Conservation (phyloP, 2,888 invertebrate genomes). For the Anthrax anthrax region DNA sequence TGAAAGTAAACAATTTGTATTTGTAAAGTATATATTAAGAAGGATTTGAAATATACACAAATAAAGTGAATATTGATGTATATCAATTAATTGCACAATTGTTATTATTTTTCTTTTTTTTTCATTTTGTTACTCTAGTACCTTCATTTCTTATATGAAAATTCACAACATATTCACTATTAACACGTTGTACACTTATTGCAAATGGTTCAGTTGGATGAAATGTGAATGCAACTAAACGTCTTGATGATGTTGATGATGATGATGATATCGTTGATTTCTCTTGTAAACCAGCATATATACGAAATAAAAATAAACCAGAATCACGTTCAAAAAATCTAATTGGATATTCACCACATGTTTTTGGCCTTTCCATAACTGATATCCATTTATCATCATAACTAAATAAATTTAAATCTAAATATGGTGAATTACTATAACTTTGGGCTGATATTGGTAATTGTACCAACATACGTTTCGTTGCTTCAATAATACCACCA, state of each 20-base stretch:
- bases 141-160: slow-evolving; percentile 68
- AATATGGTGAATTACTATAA: slow-evolving; percentile 82
- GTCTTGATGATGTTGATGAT: slow-evolving; percentile 39
- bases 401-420: slow-evolving; percentile 80
- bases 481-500: slow-evolving; percentile 81
- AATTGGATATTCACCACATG: slow-evolving; percentile 84
- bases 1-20: no score
- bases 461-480: slow-evolving; percentile 75
- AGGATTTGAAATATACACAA: no score
- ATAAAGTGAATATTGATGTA: no score
- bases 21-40: no score
- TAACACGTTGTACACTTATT: slow-evolving; percentile 85
- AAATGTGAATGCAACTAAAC: slow-evolving; percentile 87
- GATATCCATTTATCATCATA: slow-evolving; percentile 96
- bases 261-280: slow-evolving; percentile 36
- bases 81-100: no score
- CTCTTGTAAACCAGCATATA: slow-evolving; percentile 70
- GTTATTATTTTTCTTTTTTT: not conserved
- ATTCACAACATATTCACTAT: slow-evolving; percentile 87
- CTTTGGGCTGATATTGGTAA: slow-evolving; percentile 91
- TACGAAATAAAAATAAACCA: slow-evolving; percentile 69
- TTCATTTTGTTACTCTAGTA: slow-evolving; percentile 15
- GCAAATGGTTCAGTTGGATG: slow-evolving; percentile 94
- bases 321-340: slow-evolving; percentile 74
- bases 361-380: slow-evolving; percentile 87